A percentile compares a stretch with the other conserved stretches of the same genome.
These are phyloP conservation scores for Halichoeres trimaculatus DNA, from an alignment of 2,113 vertebrate species.

Conservation along the genomic window DNA sequence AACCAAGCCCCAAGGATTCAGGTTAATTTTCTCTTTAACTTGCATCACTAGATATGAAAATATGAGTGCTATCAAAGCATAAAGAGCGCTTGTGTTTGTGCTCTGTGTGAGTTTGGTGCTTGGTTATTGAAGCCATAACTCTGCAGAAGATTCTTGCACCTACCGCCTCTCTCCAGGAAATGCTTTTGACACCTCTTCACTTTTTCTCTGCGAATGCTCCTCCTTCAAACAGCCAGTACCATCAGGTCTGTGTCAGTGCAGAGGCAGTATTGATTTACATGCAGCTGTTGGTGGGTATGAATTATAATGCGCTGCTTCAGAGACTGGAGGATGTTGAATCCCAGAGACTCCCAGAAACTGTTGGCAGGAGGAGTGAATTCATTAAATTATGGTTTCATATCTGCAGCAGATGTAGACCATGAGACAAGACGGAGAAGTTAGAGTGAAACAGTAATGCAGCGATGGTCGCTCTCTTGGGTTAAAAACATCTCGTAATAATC, in stretches of 20 bases:
- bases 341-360: neutral
- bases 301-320: constrained; percentile 5
- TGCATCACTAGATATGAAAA: neutral
- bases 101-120: neutral
- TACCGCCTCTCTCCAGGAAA: neutral
- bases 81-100: neutral
- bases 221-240: constrained; percentile 2
- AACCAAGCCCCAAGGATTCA: neutral
- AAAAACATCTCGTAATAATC: neutral
- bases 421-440: neutral
- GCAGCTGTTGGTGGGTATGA: constrained; percentile 23
- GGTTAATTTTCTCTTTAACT: neutral
- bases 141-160: neutral
- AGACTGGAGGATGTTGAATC: neutral
- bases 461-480: neutral
- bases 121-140: neutral
- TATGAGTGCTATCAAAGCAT: neutral
- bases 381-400: neutral
- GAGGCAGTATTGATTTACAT: neutral
- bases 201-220: neutral
- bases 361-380: constrained; percentile 7
- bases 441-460: neutral
- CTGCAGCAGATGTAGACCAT: neutral
- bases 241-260: neutral
- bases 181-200: neutral